These are phyloP conservation scores for Papilio elwesi DNA, from an alignment of 2,888 invertebrate genomes.

Conservation along the genomic window DNA sequence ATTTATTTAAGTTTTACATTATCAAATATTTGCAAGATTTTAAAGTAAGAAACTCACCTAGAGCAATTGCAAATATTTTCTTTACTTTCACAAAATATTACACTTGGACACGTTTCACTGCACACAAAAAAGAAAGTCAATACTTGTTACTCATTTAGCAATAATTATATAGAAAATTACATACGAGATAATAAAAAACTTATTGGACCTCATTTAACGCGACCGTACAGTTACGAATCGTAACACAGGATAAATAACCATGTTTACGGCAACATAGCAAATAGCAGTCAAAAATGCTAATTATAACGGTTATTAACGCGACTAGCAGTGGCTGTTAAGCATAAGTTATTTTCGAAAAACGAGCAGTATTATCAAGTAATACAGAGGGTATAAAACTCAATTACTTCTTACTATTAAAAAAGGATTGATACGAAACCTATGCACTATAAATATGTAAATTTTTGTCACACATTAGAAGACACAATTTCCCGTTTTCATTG, in stretches of 20 bases:
- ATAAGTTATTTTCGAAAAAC: neutral
- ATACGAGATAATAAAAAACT: slow-evolving; percentile 28
- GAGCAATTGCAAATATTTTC: slow-evolving; percentile 2
- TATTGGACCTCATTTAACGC: slow-evolving; percentile 21
- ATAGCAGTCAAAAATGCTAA: slow-evolving; percentile 23
- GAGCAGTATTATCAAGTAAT: neutral
- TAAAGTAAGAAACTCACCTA: slow-evolving; percentile 17
- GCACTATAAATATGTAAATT: no score
- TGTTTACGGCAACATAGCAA: slow-evolving; percentile 12
- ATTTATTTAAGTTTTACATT: neutral
- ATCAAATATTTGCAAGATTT: neutral
- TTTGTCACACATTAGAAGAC: no score
- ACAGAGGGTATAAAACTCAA: neutral
- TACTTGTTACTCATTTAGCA: slow-evolving; percentile 11
- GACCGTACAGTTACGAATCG: slow-evolving; percentile 32
- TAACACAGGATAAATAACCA: slow-evolving; percentile 19
- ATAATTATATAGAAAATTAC: slow-evolving; percentile 16
- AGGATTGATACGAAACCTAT: no score
- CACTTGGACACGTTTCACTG: slow-evolving; percentile 15
- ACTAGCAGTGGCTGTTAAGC: no score
- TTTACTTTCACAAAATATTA: slow-evolving; percentile 16
- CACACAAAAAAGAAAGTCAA: slow-evolving; percentile 6
- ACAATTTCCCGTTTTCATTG: neutral
- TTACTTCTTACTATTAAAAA: no score
- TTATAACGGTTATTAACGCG: slow-evolving; percentile 8